phyloP scores from a whole-genome alignment of 2,888 invertebrate species.

The Sarcophaga caerulescens region DNA sequence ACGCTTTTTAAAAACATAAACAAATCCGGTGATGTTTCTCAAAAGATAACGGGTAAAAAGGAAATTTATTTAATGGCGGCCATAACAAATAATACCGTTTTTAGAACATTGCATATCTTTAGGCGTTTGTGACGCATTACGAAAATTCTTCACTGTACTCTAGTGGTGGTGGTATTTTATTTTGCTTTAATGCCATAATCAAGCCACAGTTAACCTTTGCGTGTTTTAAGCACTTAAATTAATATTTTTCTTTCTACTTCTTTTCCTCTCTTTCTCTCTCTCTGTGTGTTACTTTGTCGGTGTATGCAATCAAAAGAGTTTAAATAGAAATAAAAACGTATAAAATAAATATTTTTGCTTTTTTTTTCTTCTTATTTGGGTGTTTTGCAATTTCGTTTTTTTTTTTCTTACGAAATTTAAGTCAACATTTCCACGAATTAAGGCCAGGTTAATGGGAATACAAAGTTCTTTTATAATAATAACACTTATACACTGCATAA shows the following conservation, averaged over 20 bases:
- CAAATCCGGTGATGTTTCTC: no score
- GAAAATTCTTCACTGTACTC: no score
- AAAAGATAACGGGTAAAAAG: no score
- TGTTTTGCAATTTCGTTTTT: no score
- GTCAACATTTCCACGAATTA: conserved; percentile 1
- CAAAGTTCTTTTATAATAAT: neutral
- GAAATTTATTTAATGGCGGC: neutral
- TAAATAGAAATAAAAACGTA: neutral
- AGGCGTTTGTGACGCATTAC: conserved; percentile 40
- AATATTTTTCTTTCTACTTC: neutral
- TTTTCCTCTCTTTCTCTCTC: no score
- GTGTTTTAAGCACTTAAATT: conserved; percentile 47
- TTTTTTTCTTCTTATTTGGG: no score
- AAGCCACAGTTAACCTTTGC: conserved; percentile 53
- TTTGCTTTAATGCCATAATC: neutral
- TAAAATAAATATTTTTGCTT: neutral
- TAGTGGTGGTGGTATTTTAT: no score
- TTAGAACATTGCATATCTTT: conserved; percentile 27
- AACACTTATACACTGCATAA: no score
- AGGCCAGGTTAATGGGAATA: neutral
- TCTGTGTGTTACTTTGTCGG: neutral
- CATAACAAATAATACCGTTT: neutral
- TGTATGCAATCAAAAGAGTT: neutral
- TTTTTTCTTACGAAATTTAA: no score
- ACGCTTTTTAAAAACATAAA: no score